Conservation (phyloP, 2,888 invertebrate species). For the Anodontia alba region DNA sequence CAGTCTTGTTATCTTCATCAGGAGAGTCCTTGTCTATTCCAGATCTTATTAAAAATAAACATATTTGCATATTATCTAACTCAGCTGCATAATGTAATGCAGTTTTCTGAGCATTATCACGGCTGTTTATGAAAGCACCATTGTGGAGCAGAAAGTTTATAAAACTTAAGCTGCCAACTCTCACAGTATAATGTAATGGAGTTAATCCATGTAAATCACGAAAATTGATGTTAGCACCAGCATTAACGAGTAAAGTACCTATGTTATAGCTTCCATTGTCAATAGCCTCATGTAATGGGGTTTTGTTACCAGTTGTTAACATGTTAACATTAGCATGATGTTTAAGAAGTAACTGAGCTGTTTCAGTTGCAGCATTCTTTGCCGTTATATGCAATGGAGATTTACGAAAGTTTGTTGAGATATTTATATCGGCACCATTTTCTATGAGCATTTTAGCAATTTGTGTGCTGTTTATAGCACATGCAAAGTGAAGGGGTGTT, state of each 20-base stretch:
- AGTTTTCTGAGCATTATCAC: conserved; percentile 72
- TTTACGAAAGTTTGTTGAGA: conserved; percentile 76
- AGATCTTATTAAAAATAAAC: conserved; percentile 60
- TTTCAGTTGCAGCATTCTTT: conserved; percentile 64
- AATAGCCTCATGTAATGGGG: conserved; percentile 74
- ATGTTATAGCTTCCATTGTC: conserved; percentile 65
- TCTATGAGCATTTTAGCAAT: conserved; percentile 72
- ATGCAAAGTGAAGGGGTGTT: conserved; percentile 77
- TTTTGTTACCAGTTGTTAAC: conserved; percentile 72
- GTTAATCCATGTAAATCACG: conserved; percentile 76
- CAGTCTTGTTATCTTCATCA: conserved; percentile 69
- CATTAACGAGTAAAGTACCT: conserved; percentile 67
- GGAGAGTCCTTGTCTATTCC: conserved; percentile 67
- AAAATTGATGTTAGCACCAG: conserved; percentile 73
- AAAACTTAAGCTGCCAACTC: conserved; percentile 64
- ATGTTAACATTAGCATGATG: conserved; percentile 74
- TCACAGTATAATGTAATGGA: conserved; percentile 71
- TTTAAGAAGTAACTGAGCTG: conserved; percentile 65
- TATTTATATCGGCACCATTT: conserved; percentile 77
- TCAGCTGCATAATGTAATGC: conserved; percentile 73
- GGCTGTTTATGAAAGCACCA: conserved; percentile 70
- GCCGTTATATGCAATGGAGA: conserved; percentile 76
- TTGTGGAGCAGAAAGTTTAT: conserved; percentile 64
- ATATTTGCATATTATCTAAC: conserved; percentile 58
- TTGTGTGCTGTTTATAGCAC: conserved; percentile 65